Conservation (phyloP, 1,140 invertebrate genomes). For the Penaeus vannamei region DNA sequence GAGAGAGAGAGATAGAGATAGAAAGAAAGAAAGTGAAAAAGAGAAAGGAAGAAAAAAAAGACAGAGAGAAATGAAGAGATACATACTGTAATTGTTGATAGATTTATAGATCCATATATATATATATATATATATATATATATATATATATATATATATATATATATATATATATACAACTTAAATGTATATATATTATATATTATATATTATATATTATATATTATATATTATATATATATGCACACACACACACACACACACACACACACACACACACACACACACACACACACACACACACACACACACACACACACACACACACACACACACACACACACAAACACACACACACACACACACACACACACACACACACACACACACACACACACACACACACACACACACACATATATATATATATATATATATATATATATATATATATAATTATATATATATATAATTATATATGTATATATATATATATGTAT, state of each 20-base stretch:
- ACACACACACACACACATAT: not conserved
- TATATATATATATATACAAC: not conserved
- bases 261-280: not conserved
- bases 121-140: conserved; percentile 2
- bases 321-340: not conserved
- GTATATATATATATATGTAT: not conserved
- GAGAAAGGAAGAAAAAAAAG: too few species aligned
- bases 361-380: not conserved
- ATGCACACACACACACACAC: not conserved
- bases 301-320: not conserved
- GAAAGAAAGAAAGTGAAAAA: too few species aligned
- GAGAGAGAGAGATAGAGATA: too few species aligned
- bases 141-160: conserved; percentile 16
- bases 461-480: not conserved
- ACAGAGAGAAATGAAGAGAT: too few species aligned
- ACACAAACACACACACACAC: not conserved
- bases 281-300: not conserved
- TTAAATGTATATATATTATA: not conserved
- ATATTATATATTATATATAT: not conserved
- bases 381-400: not conserved
- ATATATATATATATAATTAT: not conserved
- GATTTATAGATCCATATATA: not conserved
- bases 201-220: not conserved
- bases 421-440: not conserved
- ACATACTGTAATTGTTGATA: not conserved